A percentile compares a stretch with the other conserved stretches of the same genome.
phyloP scores from a whole-genome alignment of 2,113 vertebrate species.

The Hippocampus guttulatus region DNA sequence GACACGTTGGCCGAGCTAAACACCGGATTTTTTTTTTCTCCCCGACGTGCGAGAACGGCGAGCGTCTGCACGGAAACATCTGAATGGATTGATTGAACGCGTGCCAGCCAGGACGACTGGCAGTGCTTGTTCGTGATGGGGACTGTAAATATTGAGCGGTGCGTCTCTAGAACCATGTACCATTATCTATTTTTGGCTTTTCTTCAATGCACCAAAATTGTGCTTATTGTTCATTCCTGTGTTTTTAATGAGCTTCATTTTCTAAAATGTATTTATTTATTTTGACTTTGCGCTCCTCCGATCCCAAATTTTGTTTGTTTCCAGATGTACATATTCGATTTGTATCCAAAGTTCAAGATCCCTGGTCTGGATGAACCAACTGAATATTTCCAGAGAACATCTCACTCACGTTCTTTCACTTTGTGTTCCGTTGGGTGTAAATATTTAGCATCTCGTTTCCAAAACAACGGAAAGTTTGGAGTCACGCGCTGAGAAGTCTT shows the following conservation, averaged over 20 bases:
- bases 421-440: constrained; percentile 23
- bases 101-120: neutral
- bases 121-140: neutral
- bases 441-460: constrained; percentile 42
- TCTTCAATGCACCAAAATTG: neutral
- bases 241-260: neutral
- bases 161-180: neutral
- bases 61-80: neutral
- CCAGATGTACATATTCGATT: too few relatives aligned
- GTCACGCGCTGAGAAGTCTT: constrained; percentile 4
- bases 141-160: neutral
- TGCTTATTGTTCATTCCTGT: neutral
- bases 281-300: too few relatives aligned
- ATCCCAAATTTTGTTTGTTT: too few relatives aligned
- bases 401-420: neutral
- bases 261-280: too few relatives aligned
- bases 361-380: neutral
- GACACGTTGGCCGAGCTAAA: constrained; percentile 9
- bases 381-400: constrained; percentile 13
- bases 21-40: constrained; percentile 6
- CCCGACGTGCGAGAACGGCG: neutral
- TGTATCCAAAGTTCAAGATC: neutral
- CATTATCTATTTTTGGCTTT: neutral
- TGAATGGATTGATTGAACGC: neutral
- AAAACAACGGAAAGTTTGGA: constrained; percentile 44